Evolutionary conservation across 2,888 invertebrate species (phyloP), one percentile per base, ranked within the genome.

Genomic region (Habroteleia sp.): DNA sequence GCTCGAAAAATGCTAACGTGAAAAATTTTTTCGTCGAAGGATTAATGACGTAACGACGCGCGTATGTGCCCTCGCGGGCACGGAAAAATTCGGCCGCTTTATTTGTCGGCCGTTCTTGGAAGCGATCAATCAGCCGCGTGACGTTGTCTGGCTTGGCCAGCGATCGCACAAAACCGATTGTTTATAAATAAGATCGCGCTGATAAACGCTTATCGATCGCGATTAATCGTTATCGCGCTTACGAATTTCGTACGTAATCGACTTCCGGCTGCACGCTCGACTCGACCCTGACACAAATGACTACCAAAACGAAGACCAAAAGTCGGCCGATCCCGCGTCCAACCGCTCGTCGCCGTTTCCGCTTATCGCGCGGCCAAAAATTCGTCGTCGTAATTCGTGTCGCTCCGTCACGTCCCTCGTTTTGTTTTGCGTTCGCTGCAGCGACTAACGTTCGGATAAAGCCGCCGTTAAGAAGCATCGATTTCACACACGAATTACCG

Each of bases 211-310:
- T 20, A 54, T 54, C 37, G 33, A 29, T 17, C 7, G 1, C 11
- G 16, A 33, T 16, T 33, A 8, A 33, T n/a, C 35, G 58, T 3
- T 14, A 25, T 33, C n/a, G 6, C n/a, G 17, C 29, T 60, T n/a
- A 1, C 25, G 33, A 48, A 48, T 42, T 46, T 25, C 42, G 14
- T 6, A 7, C 33, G 23, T 63, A 54, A 69, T 56, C 62, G 35
- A 72, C 41, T 72, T 72, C 63, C 72, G 72, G 42, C 50, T 33
- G 54, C 7, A 20, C 35, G 37, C 7, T 25, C 8, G n/a, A 7
- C 48, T 14, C 42, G 72, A 58, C 72, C 71, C 71, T 71, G 71
- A 69, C 69, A 69, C 60, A 60, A 29, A 42, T 69, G 42, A 20
- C 14, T 52, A 44, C 52, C 60, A 27, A 69, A 69, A 41, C 13